Conservation (phyloP, 2,113 vertebrate species). For the Megaptera novaeangliae region DNA sequence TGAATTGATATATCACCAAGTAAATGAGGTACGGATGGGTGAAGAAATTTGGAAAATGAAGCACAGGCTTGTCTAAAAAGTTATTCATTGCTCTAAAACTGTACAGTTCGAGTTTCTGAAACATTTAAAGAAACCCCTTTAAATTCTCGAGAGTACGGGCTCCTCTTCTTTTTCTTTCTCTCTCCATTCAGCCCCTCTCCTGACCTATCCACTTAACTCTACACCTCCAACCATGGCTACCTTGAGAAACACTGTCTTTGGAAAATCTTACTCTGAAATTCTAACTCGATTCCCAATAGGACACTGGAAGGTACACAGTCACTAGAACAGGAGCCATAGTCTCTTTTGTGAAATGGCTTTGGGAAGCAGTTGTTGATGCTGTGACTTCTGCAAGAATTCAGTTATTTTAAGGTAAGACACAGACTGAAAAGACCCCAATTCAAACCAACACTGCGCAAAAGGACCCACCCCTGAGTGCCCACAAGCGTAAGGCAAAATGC, state of each 20-base stretch:
- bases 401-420: slow-evolving; percentile 7
- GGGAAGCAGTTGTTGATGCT: neutral
- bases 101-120: neutral
- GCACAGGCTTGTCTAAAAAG: neutral
- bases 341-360: neutral
- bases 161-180: neutral
- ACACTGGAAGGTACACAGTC: neutral
- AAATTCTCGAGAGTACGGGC: neutral
- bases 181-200: neutral
- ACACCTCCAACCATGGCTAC: neutral
- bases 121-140: neutral
- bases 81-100: neutral
- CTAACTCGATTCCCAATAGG: neutral
- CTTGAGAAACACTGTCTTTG: neutral
- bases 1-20: neutral
- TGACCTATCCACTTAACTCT: neutral
- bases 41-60: neutral
- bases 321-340: neutral
- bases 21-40: neutral
- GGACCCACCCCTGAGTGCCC: neutral
- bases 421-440: neutral
- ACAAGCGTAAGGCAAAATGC: neutral
- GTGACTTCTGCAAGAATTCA: neutral
- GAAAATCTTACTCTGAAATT: neutral
- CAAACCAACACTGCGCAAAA: neutral